phyloP scores from a whole-genome alignment of 2,888 invertebrate genomes.

The Epinotia demarniana region DNA sequence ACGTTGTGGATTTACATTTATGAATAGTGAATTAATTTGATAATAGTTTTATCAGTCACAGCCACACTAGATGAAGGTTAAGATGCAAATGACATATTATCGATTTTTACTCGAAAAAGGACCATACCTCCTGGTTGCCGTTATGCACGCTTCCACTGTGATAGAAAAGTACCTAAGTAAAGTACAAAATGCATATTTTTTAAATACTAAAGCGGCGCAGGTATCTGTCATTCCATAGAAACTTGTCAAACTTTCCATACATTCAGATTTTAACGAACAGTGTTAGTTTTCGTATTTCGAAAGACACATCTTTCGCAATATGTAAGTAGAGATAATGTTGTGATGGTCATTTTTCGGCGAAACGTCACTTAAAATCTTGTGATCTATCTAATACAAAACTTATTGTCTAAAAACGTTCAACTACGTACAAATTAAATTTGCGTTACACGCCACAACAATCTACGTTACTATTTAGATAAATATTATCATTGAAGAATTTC shows the following conservation, averaged over 20 bases:
- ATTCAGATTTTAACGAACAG: too few relatives aligned
- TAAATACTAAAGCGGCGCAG: too few relatives aligned
- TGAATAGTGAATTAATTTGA: slow-evolving; percentile 37
- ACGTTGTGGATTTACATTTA: slow-evolving; percentile 33
- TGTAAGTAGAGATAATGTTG: background rate
- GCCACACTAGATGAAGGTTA: slow-evolving; percentile 46
- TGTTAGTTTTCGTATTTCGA: too few relatives aligned
- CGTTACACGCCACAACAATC: slow-evolving; percentile 40
- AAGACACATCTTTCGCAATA: too few relatives aligned
- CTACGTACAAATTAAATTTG: slow-evolving; percentile 35
- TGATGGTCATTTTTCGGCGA: slow-evolving; percentile 7
- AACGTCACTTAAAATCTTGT: slow-evolving; percentile 16
- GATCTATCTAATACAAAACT: slow-evolving; percentile 25
- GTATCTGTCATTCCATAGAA: too few relatives aligned
- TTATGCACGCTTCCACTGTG: background rate
- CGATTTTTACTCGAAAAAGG: slow-evolving; percentile 17
- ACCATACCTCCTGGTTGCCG: background rate
- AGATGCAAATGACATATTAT: slow-evolving; percentile 39
- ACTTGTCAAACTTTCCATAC: too few relatives aligned
- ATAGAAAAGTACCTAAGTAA: slow-evolving; percentile 3
- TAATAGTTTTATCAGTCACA: slow-evolving; percentile 46
- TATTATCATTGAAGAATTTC: slow-evolving; percentile 17
- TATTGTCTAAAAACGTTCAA: slow-evolving; percentile 28
- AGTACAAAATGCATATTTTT: too few relatives aligned
- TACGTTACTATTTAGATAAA: slow-evolving; percentile 23